Conservation (phyloP, 2,888 invertebrate species). For the Acleris holmiana region DNA sequence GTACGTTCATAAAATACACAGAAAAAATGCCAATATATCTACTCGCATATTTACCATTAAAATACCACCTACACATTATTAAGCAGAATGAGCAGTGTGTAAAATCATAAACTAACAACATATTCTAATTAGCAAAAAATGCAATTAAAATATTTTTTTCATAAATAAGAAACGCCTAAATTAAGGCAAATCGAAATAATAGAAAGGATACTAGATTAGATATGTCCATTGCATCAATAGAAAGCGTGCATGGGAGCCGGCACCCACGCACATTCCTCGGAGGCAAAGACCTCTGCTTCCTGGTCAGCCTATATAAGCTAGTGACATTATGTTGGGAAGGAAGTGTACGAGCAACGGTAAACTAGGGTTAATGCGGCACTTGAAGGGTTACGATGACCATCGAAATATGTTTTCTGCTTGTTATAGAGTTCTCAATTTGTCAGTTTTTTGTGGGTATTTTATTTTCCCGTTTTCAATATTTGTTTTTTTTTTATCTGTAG, state of each 20-base stretch:
- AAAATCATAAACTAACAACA: no score
- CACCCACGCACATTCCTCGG: conserved; percentile 75
- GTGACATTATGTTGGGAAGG: conserved; percentile 13
- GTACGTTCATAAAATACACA: no score
- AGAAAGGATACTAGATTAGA: conserved; percentile 65
- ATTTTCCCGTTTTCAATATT: no score
- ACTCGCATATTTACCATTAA: no score
- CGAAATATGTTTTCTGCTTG: not conserved
- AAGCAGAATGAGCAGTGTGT: no score
- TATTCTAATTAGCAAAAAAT: not conserved
- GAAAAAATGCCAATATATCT: no score
- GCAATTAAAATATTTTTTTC: not conserved
- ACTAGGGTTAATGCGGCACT: conserved; percentile 14
- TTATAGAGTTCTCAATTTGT: no score
- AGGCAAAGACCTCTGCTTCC: conserved; percentile 82
- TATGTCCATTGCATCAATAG: conserved; percentile 82
- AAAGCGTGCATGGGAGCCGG: conserved; percentile 71
- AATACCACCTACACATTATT: no score
- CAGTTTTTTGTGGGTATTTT: no score
- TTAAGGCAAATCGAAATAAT: conserved; percentile 18
- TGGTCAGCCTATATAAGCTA: conserved; percentile 58
- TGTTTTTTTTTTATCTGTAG: no score
- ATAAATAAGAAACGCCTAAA: conserved; percentile 9
- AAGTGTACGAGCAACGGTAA: conserved; percentile 9
- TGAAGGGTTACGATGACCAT: conserved; percentile 1